A percentile compares a stretch with the other conserved stretches of the same genome.
Evolutionary conservation across 2,113 vertebrate genomes (phyloP).

Genomic region (Hoplias malabaricus): DNA sequence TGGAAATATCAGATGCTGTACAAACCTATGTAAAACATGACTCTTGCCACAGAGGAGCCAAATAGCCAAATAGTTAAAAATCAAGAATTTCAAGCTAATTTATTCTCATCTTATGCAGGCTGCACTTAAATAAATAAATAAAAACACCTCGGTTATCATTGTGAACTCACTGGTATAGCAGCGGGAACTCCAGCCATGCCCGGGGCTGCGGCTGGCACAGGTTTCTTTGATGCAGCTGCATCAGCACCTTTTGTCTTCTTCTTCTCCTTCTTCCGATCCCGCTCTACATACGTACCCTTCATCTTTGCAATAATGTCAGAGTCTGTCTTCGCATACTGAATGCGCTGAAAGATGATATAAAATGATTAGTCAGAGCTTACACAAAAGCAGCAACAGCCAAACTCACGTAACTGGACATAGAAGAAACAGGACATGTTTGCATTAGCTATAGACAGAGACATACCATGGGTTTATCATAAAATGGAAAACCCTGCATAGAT

Average conservation of each 20-base stretch:
- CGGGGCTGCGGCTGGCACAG: conserved; percentile 59
- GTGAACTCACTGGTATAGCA: conserved; percentile 78
- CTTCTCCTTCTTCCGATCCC: conserved; percentile 89
- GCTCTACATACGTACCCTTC: conserved; percentile 90
- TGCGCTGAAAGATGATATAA: conserved; percentile 69
- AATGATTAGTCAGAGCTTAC: neutral
- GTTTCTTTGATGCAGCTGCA: conserved; percentile 72
- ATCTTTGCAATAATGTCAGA: conserved; percentile 93
- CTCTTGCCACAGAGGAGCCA: too few relatives aligned
- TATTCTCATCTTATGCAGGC: too few relatives aligned
- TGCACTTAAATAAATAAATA: neutral
- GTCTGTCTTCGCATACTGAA: conserved; percentile 86
- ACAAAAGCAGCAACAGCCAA: neutral
- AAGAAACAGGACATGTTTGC: neutral
- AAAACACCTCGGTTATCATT: neutral
- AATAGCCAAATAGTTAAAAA: too few relatives aligned
- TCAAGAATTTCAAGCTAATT: too few relatives aligned
- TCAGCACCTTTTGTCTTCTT: conserved; percentile 81
- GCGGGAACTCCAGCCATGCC: conserved; percentile 73
- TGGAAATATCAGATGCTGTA: neutral
- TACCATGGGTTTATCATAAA: conserved; percentile 96
- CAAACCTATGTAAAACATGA: neutral
- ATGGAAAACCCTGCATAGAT: conserved; percentile 94
- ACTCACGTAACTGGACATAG: neutral
- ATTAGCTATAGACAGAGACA: neutral